Base-by-base conservation (phyloP, 2,113 vertebrate genomes). In the Sinocyclocheilus anophthalmus region DNA sequence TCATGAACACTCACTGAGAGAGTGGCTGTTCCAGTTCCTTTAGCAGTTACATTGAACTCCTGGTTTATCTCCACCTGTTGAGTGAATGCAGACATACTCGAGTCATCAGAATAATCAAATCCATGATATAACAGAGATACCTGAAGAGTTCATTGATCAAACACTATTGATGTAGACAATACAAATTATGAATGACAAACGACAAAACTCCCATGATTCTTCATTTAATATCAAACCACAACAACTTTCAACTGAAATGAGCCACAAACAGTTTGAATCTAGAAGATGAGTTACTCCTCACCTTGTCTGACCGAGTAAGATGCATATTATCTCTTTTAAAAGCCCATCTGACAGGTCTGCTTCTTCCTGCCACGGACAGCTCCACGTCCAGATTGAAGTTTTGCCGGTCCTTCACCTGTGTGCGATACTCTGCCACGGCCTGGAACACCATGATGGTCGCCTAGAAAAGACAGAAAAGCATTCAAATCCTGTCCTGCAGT, bases 381-480 rank as follows among this genome's bases (percentile, higher is more conserved):
- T 93, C 92, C 75, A 99, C 95, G 0, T 96, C 90, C 67, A 98
- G 89, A 84, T 95, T 81, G 63, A 94, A n/a, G 0, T 96, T 91
- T 0, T 93, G 33, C 55, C 92, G 84, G 1, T 72, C 20, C 0
- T 94, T 90, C 0, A 89, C 13, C 0, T 42, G 77, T 0, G 72
- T 24, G 90, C 96, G 95, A 88, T 97, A 98, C 61, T 95, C 93
- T 18, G 97, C 93, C 87, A 99, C 73, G 0, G 96, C 96, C 91
- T 98, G 97, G 93, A 97, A 97, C 24, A 96, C 97, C 85, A 97
- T 88, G 48, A 97, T 95, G 81, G 26, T 26, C 26, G 26, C 26
- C 26, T 26, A 26, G 26, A 26, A 26, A 26, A 26, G 26, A 26
- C 26, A 26, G 26, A 26, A 26, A 26, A 26, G 26, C 26, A 26